Evolutionary conservation across 2,113 vertebrate species (phyloP).

Genomic region (Chionodraco myersi): DNA sequence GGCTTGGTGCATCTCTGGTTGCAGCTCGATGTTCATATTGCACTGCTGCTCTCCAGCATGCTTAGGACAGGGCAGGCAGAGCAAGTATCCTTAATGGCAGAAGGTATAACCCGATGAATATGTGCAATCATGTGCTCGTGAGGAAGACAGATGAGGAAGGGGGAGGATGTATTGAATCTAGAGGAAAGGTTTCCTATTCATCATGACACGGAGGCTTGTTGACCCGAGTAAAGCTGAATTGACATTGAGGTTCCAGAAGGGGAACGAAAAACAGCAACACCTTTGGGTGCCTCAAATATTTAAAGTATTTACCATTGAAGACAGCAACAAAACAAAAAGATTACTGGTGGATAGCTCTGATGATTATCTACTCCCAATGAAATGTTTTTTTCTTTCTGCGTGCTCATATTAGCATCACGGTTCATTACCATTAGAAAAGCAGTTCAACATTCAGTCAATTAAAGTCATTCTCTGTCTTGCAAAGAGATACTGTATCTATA

Average conservation of each 20-base stretch:
- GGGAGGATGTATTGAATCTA: constrained; percentile 8
- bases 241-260: not conserved
- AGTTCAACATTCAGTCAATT: not conserved
- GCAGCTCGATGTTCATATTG: constrained; percentile 16
- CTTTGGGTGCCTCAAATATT: not conserved
- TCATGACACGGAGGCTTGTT: constrained; percentile 7
- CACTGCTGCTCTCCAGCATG: constrained; percentile 20
- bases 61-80: constrained; percentile 45
- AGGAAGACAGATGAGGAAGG: constrained; percentile 9
- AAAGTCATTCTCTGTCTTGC: not conserved
- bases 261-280: not conserved
- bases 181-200: constrained; percentile 10
- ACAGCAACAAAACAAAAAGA: not conserved
- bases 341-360: not conserved
- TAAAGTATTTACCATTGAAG: not conserved
- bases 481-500: no score
- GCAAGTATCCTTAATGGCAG: constrained; percentile 55
- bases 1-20: not conserved
- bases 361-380: not conserved
- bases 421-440: no score
- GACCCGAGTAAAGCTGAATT: not conserved
- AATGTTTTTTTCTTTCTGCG: not conserved
- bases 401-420: not conserved
- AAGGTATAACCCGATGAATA: constrained; percentile 47
- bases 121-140: constrained; percentile 38